Percentiles rank a stretch among this genome's conserved stretches.
Conservation (phyloP, 2,113 vertebrate species). For the Phyllostomus hastatus region DNA sequence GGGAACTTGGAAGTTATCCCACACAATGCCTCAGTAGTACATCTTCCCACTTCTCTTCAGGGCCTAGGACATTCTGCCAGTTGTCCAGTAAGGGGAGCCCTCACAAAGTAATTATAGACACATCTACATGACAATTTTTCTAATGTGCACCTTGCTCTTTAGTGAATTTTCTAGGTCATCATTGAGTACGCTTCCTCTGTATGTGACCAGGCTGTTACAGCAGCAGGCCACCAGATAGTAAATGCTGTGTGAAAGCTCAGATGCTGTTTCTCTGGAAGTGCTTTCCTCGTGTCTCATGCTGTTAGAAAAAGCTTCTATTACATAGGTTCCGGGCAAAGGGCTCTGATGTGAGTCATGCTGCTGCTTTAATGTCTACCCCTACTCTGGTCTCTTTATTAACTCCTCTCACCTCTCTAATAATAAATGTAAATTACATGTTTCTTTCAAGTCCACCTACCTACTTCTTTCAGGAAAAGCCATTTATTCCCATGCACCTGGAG, state of each 20-base stretch:
- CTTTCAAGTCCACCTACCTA: conserved; percentile 62
- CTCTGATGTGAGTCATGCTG: conserved; percentile 48
- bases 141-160: background rate
- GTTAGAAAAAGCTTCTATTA: conserved; percentile 46
- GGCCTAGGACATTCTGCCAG: background rate
- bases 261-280: background rate
- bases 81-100: conserved; percentile 79
- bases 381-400: conserved; percentile 45
- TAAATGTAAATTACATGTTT: conserved; percentile 72
- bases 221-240: background rate
- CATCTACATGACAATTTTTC: background rate
- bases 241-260: background rate
- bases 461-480: conserved; percentile 53
- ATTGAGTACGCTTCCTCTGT: background rate
- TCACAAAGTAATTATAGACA: conserved; percentile 68
- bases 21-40: background rate
- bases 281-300: background rate
- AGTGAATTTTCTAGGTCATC: conserved; percentile 22
- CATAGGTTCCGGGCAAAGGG: conserved; percentile 31
- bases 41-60: background rate
- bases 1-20: background rate
- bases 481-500: conserved; percentile 64
- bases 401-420: conserved; percentile 41
- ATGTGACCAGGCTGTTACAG: background rate
- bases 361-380: conserved; percentile 52